Conservation (phyloP, 2,888 invertebrate species). For the Tipula vernalis region DNA sequence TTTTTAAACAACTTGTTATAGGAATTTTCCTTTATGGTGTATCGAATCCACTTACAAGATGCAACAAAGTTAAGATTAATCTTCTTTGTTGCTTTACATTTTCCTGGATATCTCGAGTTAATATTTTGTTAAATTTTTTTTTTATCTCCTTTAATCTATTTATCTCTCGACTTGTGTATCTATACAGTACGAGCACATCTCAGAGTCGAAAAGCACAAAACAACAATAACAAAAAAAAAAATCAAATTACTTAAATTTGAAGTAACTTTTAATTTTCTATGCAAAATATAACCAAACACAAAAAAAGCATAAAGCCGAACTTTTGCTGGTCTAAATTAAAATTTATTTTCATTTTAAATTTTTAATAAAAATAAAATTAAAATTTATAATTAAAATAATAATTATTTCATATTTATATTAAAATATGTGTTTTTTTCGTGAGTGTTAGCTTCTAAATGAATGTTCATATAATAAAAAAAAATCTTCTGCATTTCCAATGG, state of each 20-base stretch:
- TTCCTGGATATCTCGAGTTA: too few species aligned
- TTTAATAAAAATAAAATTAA: not conserved
- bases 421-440: not conserved
- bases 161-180: not conserved
- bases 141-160: not conserved
- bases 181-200: too few species aligned
- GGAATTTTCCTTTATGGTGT: too few species aligned
- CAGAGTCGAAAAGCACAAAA: not conserved
- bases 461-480: not conserved
- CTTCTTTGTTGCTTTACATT: too few species aligned
- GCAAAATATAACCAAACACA: not conserved
- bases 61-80: too few species aligned
- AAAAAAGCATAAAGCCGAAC: not conserved
- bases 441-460: not conserved
- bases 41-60: too few species aligned
- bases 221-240: not conserved
- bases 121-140: not conserved
- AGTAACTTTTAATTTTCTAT: not conserved
- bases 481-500: not conserved
- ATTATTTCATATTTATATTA: not conserved
- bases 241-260: not conserved
- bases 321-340: not conserved
- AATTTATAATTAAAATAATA: not conserved
- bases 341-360: not conserved
- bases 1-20: too few species aligned